These are phyloP conservation scores for Lepidostoma basale DNA, from an alignment of 1,140 invertebrate genomes.

Conservation along the genomic window DNA sequence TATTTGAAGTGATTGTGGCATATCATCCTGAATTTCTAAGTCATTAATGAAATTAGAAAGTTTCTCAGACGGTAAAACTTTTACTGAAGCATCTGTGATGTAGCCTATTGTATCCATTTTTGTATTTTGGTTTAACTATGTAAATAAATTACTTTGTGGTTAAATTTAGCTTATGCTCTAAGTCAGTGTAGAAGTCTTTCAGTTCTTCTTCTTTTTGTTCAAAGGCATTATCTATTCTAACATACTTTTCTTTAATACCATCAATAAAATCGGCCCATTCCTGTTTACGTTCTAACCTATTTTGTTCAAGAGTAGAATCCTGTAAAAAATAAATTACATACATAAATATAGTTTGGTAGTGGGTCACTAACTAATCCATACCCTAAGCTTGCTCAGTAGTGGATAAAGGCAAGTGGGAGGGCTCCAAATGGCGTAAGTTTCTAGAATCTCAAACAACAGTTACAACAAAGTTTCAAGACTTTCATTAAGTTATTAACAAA, in stretches of 20 bases:
- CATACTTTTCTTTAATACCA: slow-evolving; percentile 76
- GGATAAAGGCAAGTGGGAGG: too few species aligned
- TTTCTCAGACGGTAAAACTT: slow-evolving; percentile 63
- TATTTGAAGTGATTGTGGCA: slow-evolving; percentile 51
- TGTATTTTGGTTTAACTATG: slow-evolving; percentile 40
- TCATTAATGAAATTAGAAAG: slow-evolving; percentile 59
- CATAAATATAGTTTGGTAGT: too few species aligned
- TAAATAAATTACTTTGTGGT: slow-evolving; percentile 50
- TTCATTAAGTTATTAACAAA: too few species aligned
- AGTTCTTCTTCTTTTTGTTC: slow-evolving; percentile 79
- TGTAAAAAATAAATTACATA: slow-evolving; percentile 30
- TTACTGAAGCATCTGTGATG: slow-evolving; percentile 63
- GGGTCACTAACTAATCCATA: too few species aligned
- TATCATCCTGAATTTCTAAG: slow-evolving; percentile 49
- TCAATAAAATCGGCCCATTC: slow-evolving; percentile 77
- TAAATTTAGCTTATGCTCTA: slow-evolving; percentile 76
- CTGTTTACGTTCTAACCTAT: slow-evolving; percentile 64
- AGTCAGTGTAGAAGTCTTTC: slow-evolving; percentile 72
- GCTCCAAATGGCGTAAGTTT: too few species aligned
- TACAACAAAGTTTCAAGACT: too few species aligned
- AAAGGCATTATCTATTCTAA: slow-evolving; percentile 76
- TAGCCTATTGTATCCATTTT: slow-evolving; percentile 62
- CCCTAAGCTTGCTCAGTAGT: too few species aligned
- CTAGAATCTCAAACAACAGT: too few species aligned
- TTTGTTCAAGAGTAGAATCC: slow-evolving; percentile 55